Evolutionary conservation across 2,113 vertebrate genomes (phyloP).

Genomic region (Dissostichus mawsoni): DNA sequence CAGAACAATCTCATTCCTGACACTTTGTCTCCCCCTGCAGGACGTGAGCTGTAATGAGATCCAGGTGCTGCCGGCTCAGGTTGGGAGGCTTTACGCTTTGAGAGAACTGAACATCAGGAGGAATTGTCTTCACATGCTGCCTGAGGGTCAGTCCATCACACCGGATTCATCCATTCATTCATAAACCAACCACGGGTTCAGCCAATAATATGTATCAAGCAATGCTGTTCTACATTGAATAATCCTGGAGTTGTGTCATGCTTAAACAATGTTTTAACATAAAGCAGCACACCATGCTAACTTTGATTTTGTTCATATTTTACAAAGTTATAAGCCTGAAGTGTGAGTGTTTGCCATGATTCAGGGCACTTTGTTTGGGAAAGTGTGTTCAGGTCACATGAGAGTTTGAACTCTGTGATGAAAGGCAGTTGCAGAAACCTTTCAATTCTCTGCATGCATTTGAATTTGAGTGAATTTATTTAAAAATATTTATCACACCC

Average conservation of each 20-base stretch:
- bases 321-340: neutral
- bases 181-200: neutral
- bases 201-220: too few species aligned
- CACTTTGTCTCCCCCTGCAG: constrained; percentile 79
- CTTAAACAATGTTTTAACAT: too few species aligned
- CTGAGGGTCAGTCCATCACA: constrained; percentile 88
- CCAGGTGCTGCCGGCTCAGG: constrained; percentile 94
- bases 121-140: constrained; percentile 95
- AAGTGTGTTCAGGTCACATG: neutral
- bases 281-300: neutral
- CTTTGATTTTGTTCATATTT: neutral
- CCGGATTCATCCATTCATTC: neutral
- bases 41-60: constrained; percentile 99
- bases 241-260: too few species aligned
- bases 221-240: neutral
- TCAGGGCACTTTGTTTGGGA: neutral
- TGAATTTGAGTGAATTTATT: neutral
- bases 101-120: constrained; percentile 97
- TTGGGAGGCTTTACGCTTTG: constrained; percentile 94
- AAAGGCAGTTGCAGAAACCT: neutral
- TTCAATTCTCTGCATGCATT: neutral
- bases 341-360: neutral
- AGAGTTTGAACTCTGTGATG: neutral
- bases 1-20: neutral
- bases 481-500: neutral